Base-by-base conservation (phyloP, 2,797 vertebrate species). In the Falco concolor region DNA sequence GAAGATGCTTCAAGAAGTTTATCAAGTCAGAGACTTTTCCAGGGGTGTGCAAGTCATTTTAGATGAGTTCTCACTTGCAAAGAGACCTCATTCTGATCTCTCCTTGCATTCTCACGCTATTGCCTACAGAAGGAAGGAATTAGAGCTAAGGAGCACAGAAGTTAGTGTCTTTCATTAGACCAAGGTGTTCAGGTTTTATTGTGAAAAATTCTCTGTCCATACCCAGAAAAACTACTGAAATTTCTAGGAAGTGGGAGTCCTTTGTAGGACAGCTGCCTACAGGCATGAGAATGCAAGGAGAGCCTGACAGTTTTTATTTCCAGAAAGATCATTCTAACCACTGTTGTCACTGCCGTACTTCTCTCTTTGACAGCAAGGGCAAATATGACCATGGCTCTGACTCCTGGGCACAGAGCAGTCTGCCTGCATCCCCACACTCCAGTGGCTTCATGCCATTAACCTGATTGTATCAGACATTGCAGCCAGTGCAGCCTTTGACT, bases 281-380 rank as follows among this genome's bases (percentile, higher is more conserved):
- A 0, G 91, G 88, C 8, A 4, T 70, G 64, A 89, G 45, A 68
- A 67, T 72, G 49, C 52, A 34, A 90, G 72, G 86, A 87, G 42
- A 89, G 34, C 65, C 70, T 95, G 93, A 85, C 95, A 92, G 75
- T 23, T 90, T 93, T 90, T 84, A 84, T 95, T 88, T 95, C 87
- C 61, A 73, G 80, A 92, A 94, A 89, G 57, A 36, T 25, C 93
- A 91, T 96, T 90, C 74, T 64, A 89, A 94, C 70, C 0, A 80
- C 25, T 74, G 17, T 75, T 96, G 90, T 95, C 93, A 92, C 57
- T 96, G 88, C 20, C 3, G 1, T 80, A 87, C 78, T 95, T 80
- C 87, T 95, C 68, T 83, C n/a, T 96, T 93, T 95, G 95, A 92
- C 91, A 95, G 53, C 74, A 92, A 93, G 86, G 88, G 60, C 78